Conservation (phyloP, 2,797 vertebrate species). For the Rhynchotus rufescens region DNA sequence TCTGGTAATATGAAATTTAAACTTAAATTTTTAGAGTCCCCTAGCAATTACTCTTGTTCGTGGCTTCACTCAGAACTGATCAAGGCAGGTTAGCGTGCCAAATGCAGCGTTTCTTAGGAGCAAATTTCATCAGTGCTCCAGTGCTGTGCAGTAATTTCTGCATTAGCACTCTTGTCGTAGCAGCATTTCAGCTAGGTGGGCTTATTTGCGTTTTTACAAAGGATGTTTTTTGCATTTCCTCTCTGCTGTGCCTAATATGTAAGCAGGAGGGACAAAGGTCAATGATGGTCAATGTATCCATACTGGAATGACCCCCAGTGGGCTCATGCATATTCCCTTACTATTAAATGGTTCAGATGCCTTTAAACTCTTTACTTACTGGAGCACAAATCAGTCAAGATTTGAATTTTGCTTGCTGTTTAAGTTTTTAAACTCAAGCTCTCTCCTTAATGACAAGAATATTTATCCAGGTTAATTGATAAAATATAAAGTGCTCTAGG, state of each 20-base stretch:
- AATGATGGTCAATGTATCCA: neutral
- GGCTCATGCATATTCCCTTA: constrained; percentile 8
- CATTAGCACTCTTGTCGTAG: neutral
- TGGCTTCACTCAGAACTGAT: neutral
- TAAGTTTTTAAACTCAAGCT: constrained; percentile 24
- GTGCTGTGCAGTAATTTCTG: neutral
- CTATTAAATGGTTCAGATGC: neutral
- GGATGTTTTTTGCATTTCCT: neutral
- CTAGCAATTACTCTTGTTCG: neutral
- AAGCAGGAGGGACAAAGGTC: neutral
- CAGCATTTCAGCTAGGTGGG: neutral
- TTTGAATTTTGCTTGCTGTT: constrained; percentile 62
- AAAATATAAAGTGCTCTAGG: constrained; percentile 35
- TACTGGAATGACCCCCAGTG: neutral
- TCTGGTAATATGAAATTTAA: neutral
- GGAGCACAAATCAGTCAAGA: constrained; percentile 12
- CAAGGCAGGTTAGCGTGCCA: neutral
- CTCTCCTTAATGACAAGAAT: constrained; percentile 11
- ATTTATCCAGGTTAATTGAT: constrained; percentile 64
- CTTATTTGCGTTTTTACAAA: neutral
- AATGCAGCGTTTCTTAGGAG: neutral
- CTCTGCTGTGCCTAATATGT: neutral
- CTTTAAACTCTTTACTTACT: constrained; percentile 12
- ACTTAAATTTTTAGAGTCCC: neutral
- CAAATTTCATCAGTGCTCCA: neutral